Evolutionary conservation across 2,888 invertebrate species (phyloP), one percentile per base, ranked within the genome.

Genomic region (Hypena proboscidalis): DNA sequence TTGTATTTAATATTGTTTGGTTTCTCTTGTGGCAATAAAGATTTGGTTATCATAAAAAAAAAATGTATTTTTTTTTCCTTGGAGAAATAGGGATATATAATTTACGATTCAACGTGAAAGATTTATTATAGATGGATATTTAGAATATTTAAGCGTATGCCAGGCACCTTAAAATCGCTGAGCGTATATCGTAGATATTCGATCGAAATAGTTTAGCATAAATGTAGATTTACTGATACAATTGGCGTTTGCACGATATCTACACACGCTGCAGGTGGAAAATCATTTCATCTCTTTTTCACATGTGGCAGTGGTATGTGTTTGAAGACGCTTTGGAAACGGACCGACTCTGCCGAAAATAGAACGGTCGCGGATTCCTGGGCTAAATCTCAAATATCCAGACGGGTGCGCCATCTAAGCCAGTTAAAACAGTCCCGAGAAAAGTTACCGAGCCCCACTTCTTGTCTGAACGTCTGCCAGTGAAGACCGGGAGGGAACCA

Each of bases 381-480:
- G 91, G 91, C 91, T 84, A 90, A 92, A 91, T 92, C 92, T 92
- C 92, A 92, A 91, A 92, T 93, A 91, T 92, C 92, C 88, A 89
- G 89, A 89, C 85, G 78, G 77, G 87, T 91, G 93, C 94, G 94
- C 94, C 94, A 93, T 94, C 94, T 94, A 90, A 92, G 91, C 81
- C 92, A 91, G 93, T 94, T 94, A 94, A 94, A 94, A 94, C 93
- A 92, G 92, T 92, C 90, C 90, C 88, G 91, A 92, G 89, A 92
- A 92, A 92, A 91, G 91, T 90, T 91, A 90, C 92, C 85, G 91
- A 92, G 93, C 93, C 93, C 94, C 95, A 95, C 94, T 95, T 94
- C 94, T 94, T 93, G 94, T 94, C 93, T 92, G 93, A 92, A 89
- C 93, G 93, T 92, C 94, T 93, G 93, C 93, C 93, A 93, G 94